Base-by-base conservation (phyloP, 2,888 invertebrate genomes). In the Timema podura region DNA sequence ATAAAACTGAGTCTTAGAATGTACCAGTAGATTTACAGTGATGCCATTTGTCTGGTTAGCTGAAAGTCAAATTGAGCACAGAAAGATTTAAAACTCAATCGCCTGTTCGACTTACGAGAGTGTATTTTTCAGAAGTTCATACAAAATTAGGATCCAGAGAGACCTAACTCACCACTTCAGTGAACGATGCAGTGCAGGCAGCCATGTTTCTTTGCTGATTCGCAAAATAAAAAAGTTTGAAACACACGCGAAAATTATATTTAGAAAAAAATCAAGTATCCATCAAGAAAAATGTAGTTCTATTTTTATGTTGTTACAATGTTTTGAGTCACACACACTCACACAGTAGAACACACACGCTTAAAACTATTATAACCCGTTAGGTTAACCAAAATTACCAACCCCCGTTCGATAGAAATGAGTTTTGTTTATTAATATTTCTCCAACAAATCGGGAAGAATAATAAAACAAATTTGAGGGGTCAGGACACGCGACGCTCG, bases 401-500 rank as follows among this genome's bases (percentile, higher is more conserved):
- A 30, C 30, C 30, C 30, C 30, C 30, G 30, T 30, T 30, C 30
- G 30, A 30, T 30, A 30, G 30, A 30, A 30, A 30, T 30, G 30
- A 30, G 30, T 30, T 30, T 30, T 30, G 30, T 30, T 30, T 30
- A 30, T 30, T 30, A 30, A 30, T 30, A 30, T 30, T 30, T 30
- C 30, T 30, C 30, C 30, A 30, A 30, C 30, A 30, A 30, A 30
- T 30, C 30, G 30, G 30, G 30, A 30, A 30, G 30, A 30, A 30
- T 30, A 30, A 30, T 30, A 30, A 30, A 30, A 30, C 30, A 30
- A 30, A 30, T 30, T 30, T 30, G 30, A 30, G 30, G 30, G 68
- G 72, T 72, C 72, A 72, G 72, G 72, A 72, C 70, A 72, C 70
- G 69, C 67, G 69, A 54, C 67, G 66, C 59, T 57, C 67, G 51